Evolutionary conservation across 1,140 invertebrate species (phyloP), one percentile per base, ranked within the genome.

Genomic region (Conopomorpha cramerella): DNA sequence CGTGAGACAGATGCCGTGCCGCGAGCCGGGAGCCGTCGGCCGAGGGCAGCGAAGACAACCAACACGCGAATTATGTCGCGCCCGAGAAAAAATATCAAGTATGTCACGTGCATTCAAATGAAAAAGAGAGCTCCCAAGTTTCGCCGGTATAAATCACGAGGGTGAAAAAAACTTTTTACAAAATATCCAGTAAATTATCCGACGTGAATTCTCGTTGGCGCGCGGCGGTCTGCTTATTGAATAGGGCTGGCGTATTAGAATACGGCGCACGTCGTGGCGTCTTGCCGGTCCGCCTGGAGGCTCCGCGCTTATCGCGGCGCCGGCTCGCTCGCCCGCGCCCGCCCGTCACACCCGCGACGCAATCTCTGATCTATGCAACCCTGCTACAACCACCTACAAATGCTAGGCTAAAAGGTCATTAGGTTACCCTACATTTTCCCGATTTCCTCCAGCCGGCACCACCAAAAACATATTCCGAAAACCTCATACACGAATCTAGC

Each of bases 151-250:
- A 76, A 76, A 76, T 76, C 67, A 76, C 67, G 57, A 66, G 71
- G 54, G 66, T 61, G 57, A 66, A 72, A 76, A 76, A 76, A 76
- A 71, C 4, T 57, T 76, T 72, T 72, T 71, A 73, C 71, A 76
- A 76, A 72, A 72, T 76, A 76, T 76, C 71, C 62, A 76, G 71
- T 76, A 76, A 76, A 76, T 76, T 76, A 76, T 76, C 66, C 66
- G 71, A 76, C 67, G 68, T 70, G 71, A 72, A 60, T 67, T 71
- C 60, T 72, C 57, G 55, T 56, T 61, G 65, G 62, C 62, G 60
- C 62, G 67, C 57, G 61, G 55, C 56, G 64, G 71, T 65, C 64
- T 66, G 65, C 67, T 76, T 76, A 76, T 76, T 76, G 71, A 76
- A 76, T 72, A 76, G 67, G 63, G 60, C 59, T 45, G 42, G 34